These are phyloP conservation scores for Megathymus violae DNA, from an alignment of 1,140 invertebrate genomes.

Conservation along the genomic window DNA sequence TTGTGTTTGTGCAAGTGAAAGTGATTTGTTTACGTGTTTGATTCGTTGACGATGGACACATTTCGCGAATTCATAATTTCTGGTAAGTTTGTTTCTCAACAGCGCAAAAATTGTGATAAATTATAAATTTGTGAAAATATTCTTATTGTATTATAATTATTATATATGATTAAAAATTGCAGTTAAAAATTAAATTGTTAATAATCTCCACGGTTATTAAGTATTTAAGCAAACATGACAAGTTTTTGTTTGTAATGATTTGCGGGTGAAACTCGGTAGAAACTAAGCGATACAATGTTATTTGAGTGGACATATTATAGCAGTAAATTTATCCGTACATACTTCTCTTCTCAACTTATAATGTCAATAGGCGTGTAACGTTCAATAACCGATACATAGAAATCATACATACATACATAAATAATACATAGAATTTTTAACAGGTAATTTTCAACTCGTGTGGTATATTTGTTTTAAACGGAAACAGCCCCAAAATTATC, in stretches of 20 bases:
- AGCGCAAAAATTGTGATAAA: too few relatives aligned
- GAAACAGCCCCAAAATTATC: conserved; percentile 13
- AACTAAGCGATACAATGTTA: conserved; percentile 5
- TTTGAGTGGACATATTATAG: conserved; percentile 9
- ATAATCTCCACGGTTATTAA: background rate
- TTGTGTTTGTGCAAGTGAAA: conserved; percentile 15
- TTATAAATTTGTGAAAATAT: too few relatives aligned
- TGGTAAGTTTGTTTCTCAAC: conserved; percentile 17
- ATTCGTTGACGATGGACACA: conserved; percentile 21
- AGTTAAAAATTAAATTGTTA: background rate
- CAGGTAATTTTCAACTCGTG: too few relatives aligned
- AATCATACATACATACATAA: too few relatives aligned
- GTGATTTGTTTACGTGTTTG: conserved; percentile 26
- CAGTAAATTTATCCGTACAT: background rate
- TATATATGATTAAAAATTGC: too few relatives aligned
- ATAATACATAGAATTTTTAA: too few relatives aligned
- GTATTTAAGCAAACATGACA: conserved; percentile 8
- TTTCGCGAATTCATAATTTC: conserved; percentile 14
- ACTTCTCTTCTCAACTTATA: too few relatives aligned
- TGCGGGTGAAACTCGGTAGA: conserved; percentile 1
- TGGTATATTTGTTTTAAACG: background rate
- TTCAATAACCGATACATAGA: too few relatives aligned
- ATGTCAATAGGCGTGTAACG: too few relatives aligned
- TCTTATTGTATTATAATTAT: too few relatives aligned
- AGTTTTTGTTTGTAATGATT: conserved; percentile 12